Conservation (phyloP, 2,797 vertebrate species). For the Syncerus caffer region DNA sequence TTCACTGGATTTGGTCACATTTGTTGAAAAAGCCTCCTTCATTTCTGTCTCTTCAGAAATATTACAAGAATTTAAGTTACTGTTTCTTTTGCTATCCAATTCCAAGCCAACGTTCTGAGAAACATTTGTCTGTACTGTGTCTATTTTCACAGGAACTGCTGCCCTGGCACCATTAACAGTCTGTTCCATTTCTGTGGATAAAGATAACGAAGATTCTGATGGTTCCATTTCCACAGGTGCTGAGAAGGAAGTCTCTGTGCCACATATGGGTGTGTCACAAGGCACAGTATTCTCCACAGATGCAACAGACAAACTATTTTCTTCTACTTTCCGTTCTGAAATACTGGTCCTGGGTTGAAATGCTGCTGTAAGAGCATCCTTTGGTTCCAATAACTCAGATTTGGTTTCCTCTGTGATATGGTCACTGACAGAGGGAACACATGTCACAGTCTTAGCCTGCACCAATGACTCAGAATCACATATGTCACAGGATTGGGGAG, state of each 20-base stretch:
- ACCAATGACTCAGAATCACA: slow-evolving; percentile 39
- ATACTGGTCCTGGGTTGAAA: background rate
- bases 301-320: slow-evolving; percentile 41
- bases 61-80: slow-evolving; percentile 61
- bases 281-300: background rate
- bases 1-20: slow-evolving; percentile 52
- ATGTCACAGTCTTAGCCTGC: slow-evolving; percentile 49
- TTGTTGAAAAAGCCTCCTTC: slow-evolving; percentile 64
- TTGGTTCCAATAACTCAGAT: slow-evolving; percentile 30
- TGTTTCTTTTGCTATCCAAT: slow-evolving; percentile 54
- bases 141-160: background rate
- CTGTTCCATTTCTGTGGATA: slow-evolving; percentile 49
- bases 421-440: slow-evolving; percentile 39
- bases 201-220: slow-evolving; percentile 4
- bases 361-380: background rate
- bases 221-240: slow-evolving; percentile 46
- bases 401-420: slow-evolving; percentile 16
- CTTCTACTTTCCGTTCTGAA: slow-evolving; percentile 54
- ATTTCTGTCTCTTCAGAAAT: slow-evolving; percentile 45
- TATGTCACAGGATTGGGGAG: background rate
- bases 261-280: slow-evolving; percentile 37
- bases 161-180: background rate
- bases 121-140: background rate
- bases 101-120: slow-evolving; percentile 61
- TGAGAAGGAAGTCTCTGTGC: background rate